A percentile compares a stretch with the other conserved stretches of the same genome.
These are phyloP conservation scores for Scyliorhinus canicula DNA, from an alignment of 2,797 vertebrate genomes.

Conservation along the genomic window DNA sequence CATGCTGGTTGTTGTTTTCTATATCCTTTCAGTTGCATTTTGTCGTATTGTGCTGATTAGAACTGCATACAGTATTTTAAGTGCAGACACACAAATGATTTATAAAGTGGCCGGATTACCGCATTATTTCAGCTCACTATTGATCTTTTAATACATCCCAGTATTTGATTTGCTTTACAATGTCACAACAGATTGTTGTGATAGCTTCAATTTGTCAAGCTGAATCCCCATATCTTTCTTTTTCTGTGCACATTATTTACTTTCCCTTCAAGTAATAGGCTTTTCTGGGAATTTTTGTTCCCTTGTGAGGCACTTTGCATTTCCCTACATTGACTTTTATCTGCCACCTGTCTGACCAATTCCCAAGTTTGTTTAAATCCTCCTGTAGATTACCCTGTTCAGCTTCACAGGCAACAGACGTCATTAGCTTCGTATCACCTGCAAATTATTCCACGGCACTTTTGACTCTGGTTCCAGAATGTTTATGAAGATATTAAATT, in stretches of 20 bases:
- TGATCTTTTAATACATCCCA: not conserved
- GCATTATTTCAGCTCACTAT: not conserved
- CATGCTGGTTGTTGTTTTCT: not conserved
- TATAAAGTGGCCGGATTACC: not conserved
- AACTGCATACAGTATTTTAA: not conserved
- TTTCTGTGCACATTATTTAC: not conserved
- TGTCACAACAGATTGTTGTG: not conserved
- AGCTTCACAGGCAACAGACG: not conserved
- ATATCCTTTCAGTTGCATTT: not conserved
- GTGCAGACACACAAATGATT: not conserved
- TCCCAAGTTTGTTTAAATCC: not conserved
- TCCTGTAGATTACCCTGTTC: not conserved
- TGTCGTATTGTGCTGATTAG: not conserved
- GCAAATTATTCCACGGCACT: not conserved
- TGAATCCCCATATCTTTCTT: not conserved
- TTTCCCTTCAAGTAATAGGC: not conserved
- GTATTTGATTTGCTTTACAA: not conserved
- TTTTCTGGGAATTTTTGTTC: not conserved
- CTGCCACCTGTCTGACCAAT: not conserved
- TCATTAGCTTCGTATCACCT: not conserved
- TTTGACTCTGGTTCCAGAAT: not conserved
- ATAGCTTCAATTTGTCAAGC: not conserved
- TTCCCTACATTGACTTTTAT: not conserved
- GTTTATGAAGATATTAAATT: not conserved
- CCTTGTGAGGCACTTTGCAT: not conserved